These are phyloP conservation scores for Bombyx mori DNA, from an alignment of 1,140 invertebrate species.

Conservation along the genomic window DNA sequence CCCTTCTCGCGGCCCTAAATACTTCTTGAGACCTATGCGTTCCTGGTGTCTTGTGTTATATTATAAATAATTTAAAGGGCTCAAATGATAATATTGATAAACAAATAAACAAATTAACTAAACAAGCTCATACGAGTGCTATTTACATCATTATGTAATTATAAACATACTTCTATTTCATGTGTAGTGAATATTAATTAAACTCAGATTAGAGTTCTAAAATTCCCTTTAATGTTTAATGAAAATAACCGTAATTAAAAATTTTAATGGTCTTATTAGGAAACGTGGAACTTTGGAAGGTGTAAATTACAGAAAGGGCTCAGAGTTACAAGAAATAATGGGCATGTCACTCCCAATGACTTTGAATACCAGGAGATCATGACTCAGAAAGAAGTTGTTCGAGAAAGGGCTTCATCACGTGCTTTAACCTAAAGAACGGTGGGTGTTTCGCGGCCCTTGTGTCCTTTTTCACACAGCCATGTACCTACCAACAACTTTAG, in stretches of 20 bases:
- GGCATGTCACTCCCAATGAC: constrained; percentile 70
- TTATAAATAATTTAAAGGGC: constrained; percentile 71
- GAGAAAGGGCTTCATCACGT: constrained; percentile 26
- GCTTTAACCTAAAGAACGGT: not conserved
- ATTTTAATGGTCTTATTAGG: constrained; percentile 9
- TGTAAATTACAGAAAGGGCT: constrained; percentile 44
- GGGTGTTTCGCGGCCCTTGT: no score
- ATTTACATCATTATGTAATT: constrained; percentile 26
- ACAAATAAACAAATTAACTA: constrained; percentile 12
- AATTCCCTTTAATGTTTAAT: no score
- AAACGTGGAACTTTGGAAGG: constrained; percentile 21
- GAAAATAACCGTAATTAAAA: constrained; percentile 15
- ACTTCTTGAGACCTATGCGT: constrained; percentile 42
- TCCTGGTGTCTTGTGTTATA: constrained; percentile 65
- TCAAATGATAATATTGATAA: constrained; percentile 27
- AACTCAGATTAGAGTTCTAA: no score
- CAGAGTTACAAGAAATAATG: constrained; percentile 49
- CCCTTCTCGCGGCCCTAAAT: constrained; percentile 35
- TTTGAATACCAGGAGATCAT: constrained; percentile 59
- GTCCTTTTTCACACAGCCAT: no score
- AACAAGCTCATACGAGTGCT: not conserved
- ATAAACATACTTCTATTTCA: no score
- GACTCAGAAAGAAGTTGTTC: constrained; percentile 19
- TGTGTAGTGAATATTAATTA: no score
- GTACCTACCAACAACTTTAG: no score